Evolutionary conservation across 2,113 vertebrate species (phyloP), one percentile per base, ranked within the genome.

Genomic region (Tragelaphus strepsiceros): DNA sequence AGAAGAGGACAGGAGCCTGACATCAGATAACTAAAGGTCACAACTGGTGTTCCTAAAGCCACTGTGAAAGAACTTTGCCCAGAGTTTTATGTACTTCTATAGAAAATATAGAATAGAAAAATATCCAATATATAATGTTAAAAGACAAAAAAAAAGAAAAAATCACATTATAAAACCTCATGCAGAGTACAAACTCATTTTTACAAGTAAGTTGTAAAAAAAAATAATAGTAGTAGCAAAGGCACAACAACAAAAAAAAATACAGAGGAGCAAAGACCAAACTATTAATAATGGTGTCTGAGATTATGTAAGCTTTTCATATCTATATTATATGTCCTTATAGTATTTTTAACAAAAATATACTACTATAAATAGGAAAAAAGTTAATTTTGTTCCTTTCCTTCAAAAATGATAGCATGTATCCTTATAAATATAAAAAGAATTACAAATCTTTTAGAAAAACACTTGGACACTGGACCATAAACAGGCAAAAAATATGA

Each of bases 361-460:
- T 19, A 67, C 43, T 51, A 62, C 35, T 82, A 1, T 43, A 97
- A 90, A 35, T 1, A 71, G 10, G 14, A 46, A 84, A 97, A 88
- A 43, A 32, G 19, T 80, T 56, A 91, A 93, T 87, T 91, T 92
- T 88, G n/a, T 85, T 77, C 30, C 30, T 94, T 97, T 92, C 58
- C 78, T 95, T n/a, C 19, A 56, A 46, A 80, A 87, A 82, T 13
- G 71, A 84, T 26, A 88, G 24, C 16, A 85, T 32, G 3, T 46
- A 28, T 64, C 24, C 53, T 93, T 88, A 62, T 11, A 43, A 87
- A 90, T 80, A 87, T 28, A 96, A 87, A 94, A 67, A 77, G 30
- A 81, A 91, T 77, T 59, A 94, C 92, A 77, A 96, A 85, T 85
- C 13, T 83, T 16, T 74, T 90, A 80, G 54, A 95, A 95, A 92